These are phyloP conservation scores for Meleagris gallopavo DNA, from an alignment of 2,113 vertebrate genomes.

Conservation along the genomic window DNA sequence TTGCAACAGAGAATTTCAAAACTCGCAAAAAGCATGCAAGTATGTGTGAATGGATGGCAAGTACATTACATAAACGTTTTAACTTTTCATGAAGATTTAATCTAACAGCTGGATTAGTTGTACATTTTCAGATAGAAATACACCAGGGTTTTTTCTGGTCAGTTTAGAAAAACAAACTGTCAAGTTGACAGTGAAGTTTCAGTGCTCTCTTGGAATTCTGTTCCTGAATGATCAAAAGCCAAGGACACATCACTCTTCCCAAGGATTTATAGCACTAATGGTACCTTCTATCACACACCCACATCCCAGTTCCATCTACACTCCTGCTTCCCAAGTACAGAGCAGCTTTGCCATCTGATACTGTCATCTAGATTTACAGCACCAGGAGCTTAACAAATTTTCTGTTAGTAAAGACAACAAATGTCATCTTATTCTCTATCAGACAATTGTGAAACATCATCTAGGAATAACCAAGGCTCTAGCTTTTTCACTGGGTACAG, in stretches of 20 bases:
- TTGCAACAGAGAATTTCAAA: neutral
- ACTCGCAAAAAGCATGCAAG: neutral
- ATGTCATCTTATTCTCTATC: neutral
- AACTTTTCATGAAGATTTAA: neutral
- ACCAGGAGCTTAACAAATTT: neutral
- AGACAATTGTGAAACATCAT: conserved; percentile 11
- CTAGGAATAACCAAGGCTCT: conserved; percentile 15
- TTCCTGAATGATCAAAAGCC: neutral
- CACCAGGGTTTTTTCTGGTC: neutral
- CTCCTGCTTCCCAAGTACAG: neutral
- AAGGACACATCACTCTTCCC: neutral
- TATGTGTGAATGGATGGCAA: neutral
- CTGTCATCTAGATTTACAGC: neutral
- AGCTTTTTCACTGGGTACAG: conserved; percentile 4
- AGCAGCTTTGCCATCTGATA: neutral
- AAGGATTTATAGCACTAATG: neutral
- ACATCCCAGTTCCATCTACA: neutral
- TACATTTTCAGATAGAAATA: neutral
- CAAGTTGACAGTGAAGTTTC: neutral
- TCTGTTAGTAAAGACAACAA: neutral
- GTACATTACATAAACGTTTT: neutral
- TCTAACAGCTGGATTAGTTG: neutral
- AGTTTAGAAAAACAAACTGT: neutral
- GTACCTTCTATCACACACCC: neutral
- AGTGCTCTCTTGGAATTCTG: neutral